Base-by-base conservation (phyloP, 1,140 invertebrate genomes). In the Drosophila nebulosa region DNA sequence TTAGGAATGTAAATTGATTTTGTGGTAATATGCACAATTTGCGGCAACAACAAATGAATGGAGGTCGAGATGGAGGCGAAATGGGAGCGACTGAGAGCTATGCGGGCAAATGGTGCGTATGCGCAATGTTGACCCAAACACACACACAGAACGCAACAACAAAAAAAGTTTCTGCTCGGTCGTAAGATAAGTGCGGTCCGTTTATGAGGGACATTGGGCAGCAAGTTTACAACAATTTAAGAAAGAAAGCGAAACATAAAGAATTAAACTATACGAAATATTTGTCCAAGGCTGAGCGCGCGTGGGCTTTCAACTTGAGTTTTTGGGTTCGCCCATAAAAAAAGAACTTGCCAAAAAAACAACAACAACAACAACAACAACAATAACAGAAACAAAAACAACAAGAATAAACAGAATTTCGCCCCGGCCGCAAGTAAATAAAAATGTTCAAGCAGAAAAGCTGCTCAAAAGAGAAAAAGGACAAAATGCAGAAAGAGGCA, bases 1-100 rank as follows among this genome's bases (percentile, higher is more conserved):
- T 85, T 85, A 86, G 81, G 83, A 85, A 85, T 85, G 81, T 85
- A 85, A 85, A 85, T 85, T 85, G 81, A 86, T 85, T 85, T 88
- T 85, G 81, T 70, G 81, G 83, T 85, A 88, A 85, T 85, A 85
- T 85, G 83, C 78, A 55, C 52, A 85, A 85, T 85, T 85, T 79
- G 68, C 30, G 50, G 36, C 55, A 42, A 64, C 63, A 39, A 36
- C 5, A 46, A 57, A n/a, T 30, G 27, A 55, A 55, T 46, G 18
- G 39, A 16, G 9, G 46, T 32, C 57, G 30, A 59, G 62, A 35
- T 26, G 6, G 39, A 46, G 10, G 26, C 22, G 21, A 12, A 39
- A 4, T 10, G n/a, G 22, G 22, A 35, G 14, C 21, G 35, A 24
- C 39, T 68, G 61, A 59, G n/a, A 21, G 64, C 70, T 61, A 58